phyloP scores from a whole-genome alignment of 2,113 vertebrate species.

The Ciconia boyciana region DNA sequence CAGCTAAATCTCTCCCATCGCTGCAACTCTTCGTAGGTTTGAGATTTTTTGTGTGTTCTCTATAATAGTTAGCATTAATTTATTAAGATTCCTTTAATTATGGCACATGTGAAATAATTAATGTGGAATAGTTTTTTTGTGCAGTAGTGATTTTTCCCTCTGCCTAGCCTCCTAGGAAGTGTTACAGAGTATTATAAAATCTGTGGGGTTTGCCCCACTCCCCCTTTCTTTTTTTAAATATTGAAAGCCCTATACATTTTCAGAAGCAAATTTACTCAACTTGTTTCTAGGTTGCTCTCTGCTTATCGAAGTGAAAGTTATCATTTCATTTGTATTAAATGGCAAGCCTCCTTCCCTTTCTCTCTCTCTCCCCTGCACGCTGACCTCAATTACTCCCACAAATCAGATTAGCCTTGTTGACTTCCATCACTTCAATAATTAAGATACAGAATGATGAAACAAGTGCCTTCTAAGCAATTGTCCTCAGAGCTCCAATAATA shows the following conservation, averaged over 20 bases:
- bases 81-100: slow-evolving; percentile 51
- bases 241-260: slow-evolving; percentile 23
- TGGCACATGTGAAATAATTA: not conserved
- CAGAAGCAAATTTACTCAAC: not conserved
- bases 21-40: not conserved
- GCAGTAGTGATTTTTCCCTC: not conserved
- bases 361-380: slow-evolving; percentile 20
- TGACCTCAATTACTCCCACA: slow-evolving; percentile 74
- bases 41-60: not conserved
- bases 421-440: slow-evolving; percentile 64
- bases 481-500: not conserved
- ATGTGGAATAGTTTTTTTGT: not conserved
- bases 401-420: slow-evolving; percentile 71
- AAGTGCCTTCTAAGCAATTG: not conserved
- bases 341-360: not conserved
- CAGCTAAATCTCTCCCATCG: not conserved
- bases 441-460: slow-evolving; percentile 23
- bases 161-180: not conserved
- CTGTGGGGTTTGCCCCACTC: no score
- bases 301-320: slow-evolving; percentile 43
- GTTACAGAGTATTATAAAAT: not conserved
- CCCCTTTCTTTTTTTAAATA: not conserved
- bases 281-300: slow-evolving; percentile 19
- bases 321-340: slow-evolving; percentile 54
- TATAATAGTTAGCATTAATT: not conserved